phyloP scores from a whole-genome alignment of 2,797 vertebrate species.

The Lophura swinhoii region DNA sequence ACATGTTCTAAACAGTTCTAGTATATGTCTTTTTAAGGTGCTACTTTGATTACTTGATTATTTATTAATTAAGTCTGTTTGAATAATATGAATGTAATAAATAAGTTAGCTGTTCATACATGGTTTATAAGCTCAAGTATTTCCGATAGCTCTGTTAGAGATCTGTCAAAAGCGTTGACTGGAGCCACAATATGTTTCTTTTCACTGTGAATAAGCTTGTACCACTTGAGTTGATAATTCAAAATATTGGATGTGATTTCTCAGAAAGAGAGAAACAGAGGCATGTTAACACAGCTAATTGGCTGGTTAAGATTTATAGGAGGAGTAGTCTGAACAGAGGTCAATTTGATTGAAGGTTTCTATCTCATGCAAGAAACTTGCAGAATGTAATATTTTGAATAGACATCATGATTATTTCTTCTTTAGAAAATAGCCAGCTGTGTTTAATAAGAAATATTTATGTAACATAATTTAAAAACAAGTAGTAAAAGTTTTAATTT shows the following conservation, averaged over 20 bases:
- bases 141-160: not conserved
- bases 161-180: not conserved
- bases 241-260: not conserved
- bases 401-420: not conserved
- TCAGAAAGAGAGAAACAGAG: not conserved
- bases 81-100: not conserved
- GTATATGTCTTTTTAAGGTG: not conserved
- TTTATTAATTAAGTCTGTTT: not conserved
- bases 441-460: not conserved
- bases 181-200: not conserved
- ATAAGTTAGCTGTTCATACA: not conserved
- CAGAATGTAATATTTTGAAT: not conserved
- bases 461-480: not conserved
- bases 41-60: not conserved
- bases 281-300: not conserved
- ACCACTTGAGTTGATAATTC: not conserved
- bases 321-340: rapidly evolving
- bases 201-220: not conserved
- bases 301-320: not conserved
- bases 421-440: not conserved
- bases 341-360: not conserved
- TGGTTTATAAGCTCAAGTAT: not conserved
- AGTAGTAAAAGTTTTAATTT: slow-evolving; percentile 13
- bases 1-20: not conserved
- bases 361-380: not conserved